Evolutionary conservation across 2,113 vertebrate genomes (phyloP), one percentile per base, ranked within the genome.

Genomic region (Entelurus aequoreus): DNA sequence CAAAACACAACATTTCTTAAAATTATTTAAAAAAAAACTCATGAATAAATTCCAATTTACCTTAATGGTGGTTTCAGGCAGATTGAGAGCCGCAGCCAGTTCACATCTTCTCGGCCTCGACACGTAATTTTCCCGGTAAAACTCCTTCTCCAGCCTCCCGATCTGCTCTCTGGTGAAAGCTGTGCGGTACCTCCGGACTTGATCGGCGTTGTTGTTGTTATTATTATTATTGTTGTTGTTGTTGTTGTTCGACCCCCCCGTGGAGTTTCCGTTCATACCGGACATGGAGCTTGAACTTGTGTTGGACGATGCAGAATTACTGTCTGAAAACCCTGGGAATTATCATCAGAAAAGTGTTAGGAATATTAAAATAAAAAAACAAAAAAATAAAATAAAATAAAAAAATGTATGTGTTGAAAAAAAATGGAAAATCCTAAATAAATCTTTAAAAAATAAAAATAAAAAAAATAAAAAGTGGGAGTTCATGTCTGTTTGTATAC

Each of bases 31-130:
- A 19, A 19, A 19, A 1, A 19, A 19, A 19, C 19, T 1, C 19
- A 19, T 19, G 19, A 19, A 19, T 19, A 19, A 19, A 19, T 19
- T 19, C 19, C 19, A 19, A 19, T 19, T 19, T 19, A 19, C 19
- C 96, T 99, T 99, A 79, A 99, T 99, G 46, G 95, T 99, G 60
- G 96, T 99, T 87, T 99, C 96, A 3, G 96, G 96, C 48, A 99
- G 91, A 72, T 99, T 99, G 69, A 99, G 90, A 48, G 96, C 92
- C 0, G 96, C 96, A 13, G 96, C 96, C 81, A 99, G 76, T 86
- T 99, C 96, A 79, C 96, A 99, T 80, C 96, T 92, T 73, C 96
- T 90, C 16, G 96, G 96, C 81, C 96, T 92, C 8, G 94, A 95
- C 50, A 95, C 94, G 38, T 95, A 95, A 78, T 95, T 95, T 89